Base-by-base conservation (phyloP, 2,888 invertebrate species). In the Heliconius hortense region DNA sequence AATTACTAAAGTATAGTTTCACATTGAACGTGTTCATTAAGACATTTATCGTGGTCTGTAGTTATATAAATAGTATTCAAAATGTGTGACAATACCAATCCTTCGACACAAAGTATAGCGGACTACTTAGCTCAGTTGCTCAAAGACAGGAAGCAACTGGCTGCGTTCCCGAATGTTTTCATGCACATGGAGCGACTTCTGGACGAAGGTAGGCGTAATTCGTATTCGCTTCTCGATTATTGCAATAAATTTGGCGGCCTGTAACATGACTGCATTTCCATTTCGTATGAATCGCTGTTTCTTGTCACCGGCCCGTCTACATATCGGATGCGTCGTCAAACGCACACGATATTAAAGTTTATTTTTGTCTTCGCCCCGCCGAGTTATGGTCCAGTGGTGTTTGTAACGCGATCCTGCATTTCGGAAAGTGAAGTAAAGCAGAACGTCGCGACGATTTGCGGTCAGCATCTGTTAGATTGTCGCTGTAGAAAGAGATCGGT, bases 101-200 rank as follows among this genome's bases (percentile, higher is more conserved):
- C 96, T 87, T 97, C 97, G 92, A 98, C 98, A 95, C 98, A 98
- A 94, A 98, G 98, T 95, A 98, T 98, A 95, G 98, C 99, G 95
- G 99, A 99, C 95, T 99, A 99, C 96, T 96, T 99, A 96, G 99
- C 99, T 93, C 99, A 99, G 95, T 96, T 99, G 95, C 96, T 99
- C 93, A 99, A 99, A 96, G 99, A 99, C 96, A 98, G 99, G 96
- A 99, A 99, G 96, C 99, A 99, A 96, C 96, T 99, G 93, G 98
- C 98, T 89, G 99, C 99, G 91, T 99, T 99, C 95, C 99, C 99
- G 86, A 99, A 99, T 96, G 98, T 99, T 94, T 99, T 99, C 96
- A 97, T 98, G 95, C 99, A 99, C 95, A 97, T 99, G 93, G 99
- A 99, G 95, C 96, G 99, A 93, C 97, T 99, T 88, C 96, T 99